Conservation (phyloP, 2,888 invertebrate genomes). For the Tholera decimalis region DNA sequence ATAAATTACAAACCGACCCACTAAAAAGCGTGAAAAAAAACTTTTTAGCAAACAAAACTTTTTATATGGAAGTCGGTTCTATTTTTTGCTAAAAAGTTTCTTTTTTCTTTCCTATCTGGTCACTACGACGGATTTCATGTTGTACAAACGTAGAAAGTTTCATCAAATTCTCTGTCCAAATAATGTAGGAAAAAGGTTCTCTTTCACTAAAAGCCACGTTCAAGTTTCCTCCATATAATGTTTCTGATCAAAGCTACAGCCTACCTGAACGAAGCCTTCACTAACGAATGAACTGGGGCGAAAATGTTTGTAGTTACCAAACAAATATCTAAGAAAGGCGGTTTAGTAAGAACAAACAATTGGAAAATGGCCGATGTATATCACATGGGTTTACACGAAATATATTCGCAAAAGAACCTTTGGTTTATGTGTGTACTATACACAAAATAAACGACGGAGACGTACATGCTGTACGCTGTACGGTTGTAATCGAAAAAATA, state of each 20-base stretch:
- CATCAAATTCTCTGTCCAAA: conserved; percentile 21
- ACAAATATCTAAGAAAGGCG: conserved; percentile 45
- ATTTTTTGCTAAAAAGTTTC: too few species aligned
- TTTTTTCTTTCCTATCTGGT: too few species aligned
- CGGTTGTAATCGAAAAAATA: conserved; percentile 21
- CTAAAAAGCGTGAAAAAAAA: too few species aligned
- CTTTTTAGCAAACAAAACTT: too few species aligned
- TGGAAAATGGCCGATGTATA: conserved; percentile 44
- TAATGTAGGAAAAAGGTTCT: conserved; percentile 16
- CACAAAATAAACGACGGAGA: conserved; percentile 23
- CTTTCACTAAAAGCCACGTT: conserved; percentile 19
- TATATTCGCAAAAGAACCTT: conserved; percentile 28
- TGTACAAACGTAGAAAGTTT: conserved; percentile 5
- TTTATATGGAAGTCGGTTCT: too few species aligned
- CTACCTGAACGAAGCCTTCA: conserved; percentile 16
- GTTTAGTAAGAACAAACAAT: conserved; percentile 52
- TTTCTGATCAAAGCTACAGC: conserved; percentile 43
- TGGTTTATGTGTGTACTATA: conserved; percentile 34
- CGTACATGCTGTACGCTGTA: conserved; percentile 15
- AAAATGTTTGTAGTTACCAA: conserved; percentile 55
- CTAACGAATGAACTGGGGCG: conserved; percentile 47
- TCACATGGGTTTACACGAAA: conserved; percentile 23
- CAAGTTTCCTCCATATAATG: conserved; percentile 11
- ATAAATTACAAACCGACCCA: too few species aligned
- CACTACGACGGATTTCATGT: neutral